A percentile compares a stretch with the other conserved stretches of the same genome.
phyloP scores from a whole-genome alignment of 2,888 invertebrate genomes.

The Mythimna impura region DNA sequence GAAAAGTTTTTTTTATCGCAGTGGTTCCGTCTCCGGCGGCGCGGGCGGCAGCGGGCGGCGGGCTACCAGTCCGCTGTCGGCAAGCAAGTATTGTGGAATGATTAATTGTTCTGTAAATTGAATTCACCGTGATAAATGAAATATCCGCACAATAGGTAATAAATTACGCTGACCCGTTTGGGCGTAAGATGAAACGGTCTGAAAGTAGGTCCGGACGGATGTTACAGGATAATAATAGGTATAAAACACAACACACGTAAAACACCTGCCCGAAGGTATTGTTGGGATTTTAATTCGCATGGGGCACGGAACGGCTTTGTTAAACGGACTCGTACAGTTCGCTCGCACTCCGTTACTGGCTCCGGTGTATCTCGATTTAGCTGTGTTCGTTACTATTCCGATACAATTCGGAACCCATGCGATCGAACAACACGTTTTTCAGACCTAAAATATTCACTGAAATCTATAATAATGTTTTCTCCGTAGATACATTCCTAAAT shows the following conservation, averaged over 20 bases:
- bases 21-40: constrained; percentile 71
- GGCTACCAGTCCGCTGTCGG: constrained; percentile 85
- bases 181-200: constrained; percentile 88
- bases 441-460: not conserved
- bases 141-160: constrained; percentile 90
- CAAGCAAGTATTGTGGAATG: constrained; percentile 89
- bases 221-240: constrained; percentile 83
- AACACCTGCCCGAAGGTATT: constrained; percentile 82
- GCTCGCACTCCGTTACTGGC: constrained; percentile 34
- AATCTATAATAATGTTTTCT: not conserved
- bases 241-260: constrained; percentile 84
- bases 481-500: not conserved
- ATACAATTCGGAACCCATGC: constrained; percentile 14
- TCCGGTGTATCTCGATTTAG: constrained; percentile 38
- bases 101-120: constrained; percentile 90
- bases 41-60: constrained; percentile 68
- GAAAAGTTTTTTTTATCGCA: constrained; percentile 77
- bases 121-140: constrained; percentile 91
- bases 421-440: not conserved
- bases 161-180: constrained; percentile 89
- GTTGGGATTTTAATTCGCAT: constrained; percentile 78
- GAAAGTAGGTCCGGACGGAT: constrained; percentile 85
- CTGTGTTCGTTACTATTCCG: constrained; percentile 30
- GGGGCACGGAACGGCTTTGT: constrained; percentile 71
- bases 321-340: constrained; percentile 55